Conservation (phyloP, 2,797 vertebrate genomes). For the Pipistrellus pygmaeus region DNA sequence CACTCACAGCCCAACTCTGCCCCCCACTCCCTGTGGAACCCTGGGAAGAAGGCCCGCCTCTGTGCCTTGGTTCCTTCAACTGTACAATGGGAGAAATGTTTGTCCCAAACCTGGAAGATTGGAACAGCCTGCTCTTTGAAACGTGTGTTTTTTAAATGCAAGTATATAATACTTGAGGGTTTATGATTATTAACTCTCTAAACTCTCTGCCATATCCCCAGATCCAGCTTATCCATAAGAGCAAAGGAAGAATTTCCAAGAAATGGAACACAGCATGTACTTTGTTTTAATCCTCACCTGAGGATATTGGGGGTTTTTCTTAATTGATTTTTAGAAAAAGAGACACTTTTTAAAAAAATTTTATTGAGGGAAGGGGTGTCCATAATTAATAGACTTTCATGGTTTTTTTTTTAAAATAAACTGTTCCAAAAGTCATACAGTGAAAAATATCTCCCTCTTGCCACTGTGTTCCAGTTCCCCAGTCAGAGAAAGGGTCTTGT, state of each 20-base stretch:
- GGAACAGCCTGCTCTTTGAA: neutral
- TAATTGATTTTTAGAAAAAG: neutral
- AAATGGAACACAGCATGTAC: neutral
- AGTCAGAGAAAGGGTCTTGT: conserved; percentile 1
- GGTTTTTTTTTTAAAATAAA: conserved; percentile 64
- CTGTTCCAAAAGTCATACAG: neutral
- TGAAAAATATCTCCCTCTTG: neutral
- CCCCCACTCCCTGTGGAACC: neutral
- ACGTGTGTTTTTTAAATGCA: neutral
- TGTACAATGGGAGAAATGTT: neutral
- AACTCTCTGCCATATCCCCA: conserved; percentile 4
- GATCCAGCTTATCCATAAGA: neutral
- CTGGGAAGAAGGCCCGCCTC: neutral
- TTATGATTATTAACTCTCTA: conserved; percentile 11
- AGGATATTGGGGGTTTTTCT: neutral
- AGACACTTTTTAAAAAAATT: neutral
- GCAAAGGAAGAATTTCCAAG: conserved; percentile 25
- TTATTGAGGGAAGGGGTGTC: neutral
- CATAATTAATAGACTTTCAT: neutral
- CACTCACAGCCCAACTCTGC: neutral
- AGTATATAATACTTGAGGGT: neutral
- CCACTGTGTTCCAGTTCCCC: neutral
- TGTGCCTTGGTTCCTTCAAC: neutral
- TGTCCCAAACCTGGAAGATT: conserved; percentile 2
- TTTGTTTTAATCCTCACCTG: neutral